Evolutionary conservation across 2,888 invertebrate genomes (phyloP).

Genomic region (Taphrorychus bicolor): DNA sequence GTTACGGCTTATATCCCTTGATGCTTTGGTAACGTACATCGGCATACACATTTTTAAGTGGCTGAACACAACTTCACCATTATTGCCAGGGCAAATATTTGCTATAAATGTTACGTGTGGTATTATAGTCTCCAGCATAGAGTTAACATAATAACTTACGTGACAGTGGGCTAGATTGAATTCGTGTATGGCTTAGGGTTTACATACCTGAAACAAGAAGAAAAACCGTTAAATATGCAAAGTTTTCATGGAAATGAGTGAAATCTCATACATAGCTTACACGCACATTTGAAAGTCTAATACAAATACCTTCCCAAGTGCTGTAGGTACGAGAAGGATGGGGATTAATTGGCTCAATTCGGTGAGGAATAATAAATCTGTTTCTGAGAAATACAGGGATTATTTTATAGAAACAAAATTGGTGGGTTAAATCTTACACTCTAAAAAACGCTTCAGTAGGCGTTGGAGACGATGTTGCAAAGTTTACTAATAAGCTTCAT

Average conservation of each 20-base stretch:
- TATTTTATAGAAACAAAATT: not conserved
- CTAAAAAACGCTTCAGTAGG: too few species aligned
- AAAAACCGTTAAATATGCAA: conserved; percentile 12
- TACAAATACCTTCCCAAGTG: not conserved
- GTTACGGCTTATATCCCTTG: not conserved
- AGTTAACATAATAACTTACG: not conserved
- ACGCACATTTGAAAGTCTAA: conserved; percentile 21
- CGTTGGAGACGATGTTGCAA: too few species aligned
- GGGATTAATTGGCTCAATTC: conserved; percentile 11
- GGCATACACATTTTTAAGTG: not conserved
- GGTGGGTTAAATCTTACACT: not conserved
- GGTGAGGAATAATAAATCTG: conserved; percentile 1
- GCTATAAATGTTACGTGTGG: too few species aligned
- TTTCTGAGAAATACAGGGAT: not conserved
- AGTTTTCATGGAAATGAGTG: conserved; percentile 2
- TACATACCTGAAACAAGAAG: conserved; percentile 8
- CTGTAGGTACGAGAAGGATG: not conserved
- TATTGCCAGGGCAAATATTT: not conserved
- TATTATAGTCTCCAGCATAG: not conserved
- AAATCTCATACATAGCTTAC: conserved; percentile 24
- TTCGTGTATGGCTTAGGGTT: not conserved
- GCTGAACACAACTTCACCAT: not conserved
- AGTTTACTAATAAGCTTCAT: too few species aligned
- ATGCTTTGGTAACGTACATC: not conserved
- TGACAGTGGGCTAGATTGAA: not conserved